phyloP scores from a whole-genome alignment of 2,113 vertebrate species.

The Mus spicilegus region DNA sequence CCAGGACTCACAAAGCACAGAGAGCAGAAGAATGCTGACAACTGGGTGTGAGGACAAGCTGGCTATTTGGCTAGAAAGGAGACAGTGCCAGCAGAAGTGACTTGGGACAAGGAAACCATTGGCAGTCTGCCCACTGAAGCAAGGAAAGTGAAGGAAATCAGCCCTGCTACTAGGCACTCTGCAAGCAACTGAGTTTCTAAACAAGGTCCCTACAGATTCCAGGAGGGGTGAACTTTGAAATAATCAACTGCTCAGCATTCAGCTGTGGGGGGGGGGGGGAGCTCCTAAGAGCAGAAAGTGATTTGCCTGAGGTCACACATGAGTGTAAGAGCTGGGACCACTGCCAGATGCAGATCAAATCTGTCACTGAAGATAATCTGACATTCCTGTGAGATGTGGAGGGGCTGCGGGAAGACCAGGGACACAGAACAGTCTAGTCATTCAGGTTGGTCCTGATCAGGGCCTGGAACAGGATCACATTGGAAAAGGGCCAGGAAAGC shows the following conservation, averaged over 20 bases:
- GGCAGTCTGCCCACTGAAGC: slow-evolving; percentile 66
- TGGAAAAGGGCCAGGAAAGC: slow-evolving; percentile 30
- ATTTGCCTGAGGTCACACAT: slow-evolving; percentile 63
- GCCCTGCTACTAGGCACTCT: slow-evolving; percentile 44
- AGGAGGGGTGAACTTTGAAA: slow-evolving; percentile 16
- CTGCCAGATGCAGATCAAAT: slow-evolving; percentile 73
- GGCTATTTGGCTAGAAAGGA: slow-evolving; percentile 54
- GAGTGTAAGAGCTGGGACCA: slow-evolving; percentile 52
- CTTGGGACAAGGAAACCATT: slow-evolving; percentile 30
- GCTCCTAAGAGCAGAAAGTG: slow-evolving; percentile 31
- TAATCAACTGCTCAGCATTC: slow-evolving; percentile 45
- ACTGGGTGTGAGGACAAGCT: slow-evolving; percentile 55
- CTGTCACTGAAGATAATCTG: slow-evolving; percentile 65
- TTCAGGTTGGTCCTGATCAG: slow-evolving; percentile 71
- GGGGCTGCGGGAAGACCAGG: neutral
- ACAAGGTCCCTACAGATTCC: slow-evolving; percentile 44
- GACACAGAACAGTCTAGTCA: slow-evolving; percentile 67
- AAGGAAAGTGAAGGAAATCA: slow-evolving; percentile 74
- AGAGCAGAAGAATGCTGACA: slow-evolving; percentile 51
- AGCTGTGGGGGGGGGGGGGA: neutral
- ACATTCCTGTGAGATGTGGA: slow-evolving; percentile 57
- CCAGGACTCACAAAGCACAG: slow-evolving; percentile 15
- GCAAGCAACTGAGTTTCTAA: slow-evolving; percentile 61
- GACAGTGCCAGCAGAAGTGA: slow-evolving; percentile 57
- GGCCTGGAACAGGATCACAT: slow-evolving; percentile 23